Base-by-base conservation (phyloP, 1,140 invertebrate species). In the Notospermus geniculatus region DNA sequence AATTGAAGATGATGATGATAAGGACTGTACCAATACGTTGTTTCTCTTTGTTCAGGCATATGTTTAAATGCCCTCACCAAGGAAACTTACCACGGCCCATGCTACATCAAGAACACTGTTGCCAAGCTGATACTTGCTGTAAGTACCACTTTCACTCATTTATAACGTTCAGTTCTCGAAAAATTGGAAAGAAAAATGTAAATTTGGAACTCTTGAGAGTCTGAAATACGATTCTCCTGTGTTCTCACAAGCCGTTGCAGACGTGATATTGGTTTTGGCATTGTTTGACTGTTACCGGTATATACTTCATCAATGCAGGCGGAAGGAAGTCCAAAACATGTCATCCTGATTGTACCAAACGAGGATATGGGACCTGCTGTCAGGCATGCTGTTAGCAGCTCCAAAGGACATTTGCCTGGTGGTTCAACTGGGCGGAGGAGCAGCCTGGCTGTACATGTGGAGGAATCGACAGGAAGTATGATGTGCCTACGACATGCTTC, bases 281-380 rank as follows among this genome's bases (percentile, higher is more conserved):
- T n/a, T n/a, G n/a, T n/a, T n/a, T n/a, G n/a, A n/a, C n/a, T n/a
- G n/a, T n/a, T n/a, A n/a, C n/a, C n/a, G n/a, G n/a, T n/a, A n/a
- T n/a, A n/a, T n/a, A n/a, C n/a, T n/a, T n/a, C n/a, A n/a, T 53
- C 50, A 27, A 36, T 56, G 23, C 15, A 36, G 50, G 27, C 50
- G 17, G 53, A 46, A 32, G 23, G 23, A n/a, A 41, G 27, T 32
- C 27, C 28, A 23, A 61, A 61, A n/a, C 50, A 61, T 39, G 53
- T 61, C 17, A 61, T 61, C 36, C 19, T 61, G 13, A 45, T 61
- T 7, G 53, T 61, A 27, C 53, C 59, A 25, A 27, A 30, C 13
- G 59, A 61, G 5, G 54, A 55, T 55, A 7, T n/a, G 9, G 46
- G 46, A 50, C 25, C 5, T 4, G 46, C 19, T 50, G 46, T n/a